Conservation (phyloP, 1,140 invertebrate species). For the Neodiprion lecontei region DNA sequence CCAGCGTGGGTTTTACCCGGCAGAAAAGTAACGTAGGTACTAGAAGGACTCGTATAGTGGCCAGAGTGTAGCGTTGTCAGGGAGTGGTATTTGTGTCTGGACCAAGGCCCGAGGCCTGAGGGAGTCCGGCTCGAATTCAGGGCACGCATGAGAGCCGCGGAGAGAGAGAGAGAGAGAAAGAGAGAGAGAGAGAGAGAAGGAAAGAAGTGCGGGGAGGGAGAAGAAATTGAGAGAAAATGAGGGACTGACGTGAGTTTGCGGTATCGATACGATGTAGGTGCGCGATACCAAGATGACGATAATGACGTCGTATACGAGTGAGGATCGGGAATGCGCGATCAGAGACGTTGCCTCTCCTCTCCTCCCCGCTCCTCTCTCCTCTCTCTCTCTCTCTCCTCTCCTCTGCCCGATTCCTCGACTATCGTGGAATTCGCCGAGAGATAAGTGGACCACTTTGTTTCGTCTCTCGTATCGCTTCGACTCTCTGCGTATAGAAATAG, state of each 20-base stretch:
- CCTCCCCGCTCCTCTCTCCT: background rate
- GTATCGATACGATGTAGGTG: constrained; percentile 37
- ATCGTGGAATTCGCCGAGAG: constrained; percentile 4
- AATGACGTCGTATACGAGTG: too few species aligned
- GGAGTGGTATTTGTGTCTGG: too few species aligned
- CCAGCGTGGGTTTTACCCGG: too few species aligned
- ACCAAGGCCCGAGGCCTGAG: background rate
- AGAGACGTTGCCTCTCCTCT: constrained; percentile 12
- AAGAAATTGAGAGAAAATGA: constrained; percentile 25
- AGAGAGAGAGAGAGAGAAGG: constrained; percentile 10
- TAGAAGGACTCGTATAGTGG: background rate
- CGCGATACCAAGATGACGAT: constrained; percentile 21
- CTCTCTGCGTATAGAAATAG: background rate
- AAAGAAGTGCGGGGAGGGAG: constrained; percentile 9
- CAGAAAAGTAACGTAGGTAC: too few species aligned
- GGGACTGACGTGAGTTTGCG: constrained; percentile 30
- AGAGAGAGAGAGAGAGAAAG: constrained; percentile 11
- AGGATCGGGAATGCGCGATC: background rate
- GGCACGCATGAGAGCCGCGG: background rate
- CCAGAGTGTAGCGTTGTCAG: constrained; percentile 19
- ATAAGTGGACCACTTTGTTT: constrained; percentile 29
- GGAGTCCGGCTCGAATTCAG: constrained; percentile 15
- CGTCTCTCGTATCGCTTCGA: constrained; percentile 22
- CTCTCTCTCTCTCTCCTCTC: constrained; percentile 8
- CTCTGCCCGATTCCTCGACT: background rate